These are phyloP conservation scores for Chascanopsetta lugubris DNA, from an alignment of 2,113 vertebrate genomes.

Conservation along the genomic window DNA sequence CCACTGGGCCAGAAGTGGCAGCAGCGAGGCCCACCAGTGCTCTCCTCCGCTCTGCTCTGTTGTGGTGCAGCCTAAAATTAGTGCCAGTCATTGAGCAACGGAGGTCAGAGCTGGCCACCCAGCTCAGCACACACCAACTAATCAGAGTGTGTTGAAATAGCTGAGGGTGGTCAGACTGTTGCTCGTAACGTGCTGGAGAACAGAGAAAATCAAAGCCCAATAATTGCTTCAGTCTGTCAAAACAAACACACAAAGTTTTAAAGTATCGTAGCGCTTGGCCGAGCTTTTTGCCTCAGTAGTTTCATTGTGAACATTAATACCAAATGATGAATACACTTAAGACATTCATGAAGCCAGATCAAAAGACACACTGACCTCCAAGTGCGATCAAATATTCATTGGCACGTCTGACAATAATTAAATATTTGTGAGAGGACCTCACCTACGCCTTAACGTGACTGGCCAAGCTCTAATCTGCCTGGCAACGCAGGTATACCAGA, in stretches of 20 bases:
- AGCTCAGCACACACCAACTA: conserved; percentile 71
- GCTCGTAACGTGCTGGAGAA: conserved; percentile 40
- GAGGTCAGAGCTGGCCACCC: conserved; percentile 60
- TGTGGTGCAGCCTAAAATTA: conserved; percentile 72
- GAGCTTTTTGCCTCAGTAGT: not conserved
- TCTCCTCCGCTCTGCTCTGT: conserved; percentile 57
- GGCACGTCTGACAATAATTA: conserved; percentile 61
- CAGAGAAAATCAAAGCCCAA: conserved; percentile 50
- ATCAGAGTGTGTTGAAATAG: conserved; percentile 76
- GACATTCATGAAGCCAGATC: conserved; percentile 1
- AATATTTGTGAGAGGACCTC: conserved; percentile 57
- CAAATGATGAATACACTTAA: conserved; percentile 1
- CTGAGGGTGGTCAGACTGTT: conserved; percentile 60
- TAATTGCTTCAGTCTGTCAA: conserved; percentile 62
- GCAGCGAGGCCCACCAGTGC: conserved; percentile 47
- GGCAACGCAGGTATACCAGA: conserved; percentile 28
- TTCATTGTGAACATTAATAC: not conserved
- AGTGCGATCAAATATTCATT: conserved; percentile 66
- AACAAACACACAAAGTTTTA: conserved; percentile 37
- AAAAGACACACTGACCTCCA: conserved; percentile 31
- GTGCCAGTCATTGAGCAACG: conserved; percentile 59
- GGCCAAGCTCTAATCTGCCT: conserved; percentile 43
- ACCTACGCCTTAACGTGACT: conserved; percentile 40
- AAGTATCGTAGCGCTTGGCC: not conserved
- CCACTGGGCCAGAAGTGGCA: conserved; percentile 28